Percentiles rank a stretch among this genome's conserved stretches.
Conservation (phyloP, 2,888 invertebrate genomes). For the Isoperla grammatica region DNA sequence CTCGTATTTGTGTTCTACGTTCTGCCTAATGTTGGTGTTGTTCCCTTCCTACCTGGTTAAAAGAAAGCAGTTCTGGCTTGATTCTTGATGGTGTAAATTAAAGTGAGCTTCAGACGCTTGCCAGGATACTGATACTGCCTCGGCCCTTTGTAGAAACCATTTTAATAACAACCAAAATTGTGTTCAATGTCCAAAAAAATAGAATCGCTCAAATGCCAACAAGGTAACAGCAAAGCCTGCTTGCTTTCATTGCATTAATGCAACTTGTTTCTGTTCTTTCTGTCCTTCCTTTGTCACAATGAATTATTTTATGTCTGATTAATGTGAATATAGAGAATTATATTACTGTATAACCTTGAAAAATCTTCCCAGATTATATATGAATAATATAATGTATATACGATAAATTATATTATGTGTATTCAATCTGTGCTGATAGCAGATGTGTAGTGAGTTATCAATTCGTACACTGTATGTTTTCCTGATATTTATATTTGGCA, state of each 20-base stretch:
- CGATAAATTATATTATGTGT: constrained; percentile 10
- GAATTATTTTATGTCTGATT: constrained; percentile 6
- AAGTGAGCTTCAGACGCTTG: no score
- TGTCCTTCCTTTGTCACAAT: background rate
- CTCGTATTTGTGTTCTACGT: no score
- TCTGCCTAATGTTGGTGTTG: no score
- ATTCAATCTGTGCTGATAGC: constrained; percentile 23
- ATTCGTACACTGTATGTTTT: constrained; percentile 33
- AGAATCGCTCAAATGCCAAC: constrained; percentile 24
- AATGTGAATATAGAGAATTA: background rate
- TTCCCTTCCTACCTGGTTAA: no score
- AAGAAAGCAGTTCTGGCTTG: no score
- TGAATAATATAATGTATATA: constrained; percentile 3
- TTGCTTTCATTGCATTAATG: constrained; percentile 2
- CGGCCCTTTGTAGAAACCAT: constrained; percentile 1
- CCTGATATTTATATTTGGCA: constrained; percentile 36
- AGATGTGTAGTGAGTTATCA: constrained; percentile 31
- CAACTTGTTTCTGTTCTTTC: background rate
- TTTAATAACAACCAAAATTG: constrained; percentile 21
- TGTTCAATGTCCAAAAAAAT: constrained; percentile 16
- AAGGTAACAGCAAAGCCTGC: constrained; percentile 14
- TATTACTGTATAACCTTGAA: constrained; percentile 5
- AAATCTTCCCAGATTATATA: constrained; percentile 6
- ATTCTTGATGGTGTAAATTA: no score
- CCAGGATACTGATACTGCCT: background rate